These are phyloP conservation scores for Tetanocera ferruginea DNA, from an alignment of 2,888 invertebrate genomes.

Conservation along the genomic window DNA sequence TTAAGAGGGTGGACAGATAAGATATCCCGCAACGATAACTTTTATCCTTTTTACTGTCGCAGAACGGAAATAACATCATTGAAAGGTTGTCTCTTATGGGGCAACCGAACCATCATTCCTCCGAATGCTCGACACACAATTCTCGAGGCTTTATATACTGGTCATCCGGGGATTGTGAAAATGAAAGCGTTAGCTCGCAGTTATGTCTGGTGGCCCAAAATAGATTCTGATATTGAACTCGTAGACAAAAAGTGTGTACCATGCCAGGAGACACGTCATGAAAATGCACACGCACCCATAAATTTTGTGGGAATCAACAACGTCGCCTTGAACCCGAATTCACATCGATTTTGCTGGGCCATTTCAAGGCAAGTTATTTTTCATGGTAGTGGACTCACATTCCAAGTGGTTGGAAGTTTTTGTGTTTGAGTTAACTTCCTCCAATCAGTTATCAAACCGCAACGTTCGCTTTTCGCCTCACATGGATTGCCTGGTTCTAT, in stretches of 20 bases:
- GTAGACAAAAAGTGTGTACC: slow-evolving; percentile 20
- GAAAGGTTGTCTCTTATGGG: slow-evolving; percentile 44
- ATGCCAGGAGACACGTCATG: slow-evolving; percentile 22
- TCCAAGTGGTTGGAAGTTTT: slow-evolving; percentile 43
- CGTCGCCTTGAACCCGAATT: slow-evolving; percentile 17
- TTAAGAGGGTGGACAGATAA: too few relatives aligned
- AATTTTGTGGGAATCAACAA: slow-evolving; percentile 22
- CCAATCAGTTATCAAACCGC: slow-evolving; percentile 29
- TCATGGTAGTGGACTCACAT: slow-evolving; percentile 37
- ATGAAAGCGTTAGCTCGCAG: slow-evolving; percentile 29
- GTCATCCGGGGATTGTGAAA: slow-evolving; percentile 27
- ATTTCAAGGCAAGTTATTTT: slow-evolving; percentile 35
- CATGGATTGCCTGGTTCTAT: slow-evolving; percentile 39
- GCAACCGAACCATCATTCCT: slow-evolving; percentile 41
- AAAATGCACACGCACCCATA: slow-evolving; percentile 21
- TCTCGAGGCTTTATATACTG: not conserved
- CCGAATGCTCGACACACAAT: not conserved
- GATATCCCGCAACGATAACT: not conserved
- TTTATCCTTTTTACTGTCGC: slow-evolving; percentile 28
- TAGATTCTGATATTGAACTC: slow-evolving; percentile 31
- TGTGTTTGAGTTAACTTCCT: slow-evolving; percentile 36
- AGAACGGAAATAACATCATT: slow-evolving; percentile 26
- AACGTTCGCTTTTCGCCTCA: slow-evolving; percentile 36
- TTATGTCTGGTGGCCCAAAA: slow-evolving; percentile 41
- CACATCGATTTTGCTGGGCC: slow-evolving; percentile 39